Base-by-base conservation (phyloP, 2,113 vertebrate species). In the Xenopus laevis region DNA sequence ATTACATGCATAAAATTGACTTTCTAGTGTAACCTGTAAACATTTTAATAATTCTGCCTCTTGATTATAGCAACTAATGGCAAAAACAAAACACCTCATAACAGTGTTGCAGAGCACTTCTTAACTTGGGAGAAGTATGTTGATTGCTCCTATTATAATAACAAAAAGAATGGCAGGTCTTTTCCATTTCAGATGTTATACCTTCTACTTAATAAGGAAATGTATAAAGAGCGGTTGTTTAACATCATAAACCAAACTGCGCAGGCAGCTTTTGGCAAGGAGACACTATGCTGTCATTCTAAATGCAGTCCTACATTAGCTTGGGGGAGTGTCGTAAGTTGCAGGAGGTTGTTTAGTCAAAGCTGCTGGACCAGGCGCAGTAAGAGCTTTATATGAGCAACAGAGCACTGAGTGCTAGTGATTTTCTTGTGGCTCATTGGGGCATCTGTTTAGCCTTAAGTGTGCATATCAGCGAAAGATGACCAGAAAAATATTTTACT, bases 51-150 rank as follows among this genome's bases (percentile, higher is more conserved):
- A 50, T 50, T 50, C 47, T 50, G 33, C 33, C 5, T 40, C 8
- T 58, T 58, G 17, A 58, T 18, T 58, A 10, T 58, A 58, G 55
- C 55, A 58, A 58, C 55, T 18, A 16, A 58, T 58, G 9, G 3
- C 55, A 58, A 27, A 27, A 27, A 27, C 23, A 27, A 27, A 58
- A 58, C 55, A 18, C 21, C 50, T 13, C 50, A 57, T 13, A 18
- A 58, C 44, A 40, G 27, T 7, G n/a, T 10, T 59, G n/a, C 8
- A 18, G 8, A 64, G 23, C 27, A 18, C 12, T 52, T 63, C 70
- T 72, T 72, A 18, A 72, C 47, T 21, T 72, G 62, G 61, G 30
- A 72, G 47, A 65, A 57, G 17, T 59, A 74, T 66, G 53, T 23
- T 45, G 30, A 55, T 58, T 53, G 23, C 23, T 27, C 23, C 23